Evolutionary conservation across 2,797 vertebrate genomes (phyloP), one percentile per base, ranked within the genome.

Genomic region (Heteromormyrus szaboi): DNA sequence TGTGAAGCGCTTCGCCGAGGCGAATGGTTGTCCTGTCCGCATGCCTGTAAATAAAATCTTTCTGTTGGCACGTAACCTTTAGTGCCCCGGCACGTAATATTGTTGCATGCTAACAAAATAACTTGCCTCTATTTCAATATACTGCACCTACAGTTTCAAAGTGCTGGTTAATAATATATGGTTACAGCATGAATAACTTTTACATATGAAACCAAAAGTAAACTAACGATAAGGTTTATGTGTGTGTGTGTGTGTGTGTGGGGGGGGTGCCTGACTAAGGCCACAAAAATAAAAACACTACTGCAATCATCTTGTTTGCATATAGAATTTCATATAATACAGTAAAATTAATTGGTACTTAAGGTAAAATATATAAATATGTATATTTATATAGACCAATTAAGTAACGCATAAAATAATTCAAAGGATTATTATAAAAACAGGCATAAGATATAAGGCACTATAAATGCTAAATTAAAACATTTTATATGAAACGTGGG

Each of bases 391-490:
- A 95, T 93, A 95, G 91, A 92, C 93, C 95, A 96, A 91, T 94
- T 88, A 92, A 95, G 94, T 90, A 92, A 94, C 95, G 94, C 95
- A 94, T 91, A 92, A 90, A 93, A 88, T 92, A 50, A 86, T 93
- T 92, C 92, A 95, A 95, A 96, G 94, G 93, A 96, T 94, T 91
- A 91, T 95, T 93, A 95, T 95, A 91, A 96, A 95, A 97, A 97
- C 95, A 98, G 97, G 97, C 97, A 98, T 97, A 97, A 98, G 96
- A 98, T 99, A 99, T 99, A 99, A 99, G 98, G 98, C 98, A 99
- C 98, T 99, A 97, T 99, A 99, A 98, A 99, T 99, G 98, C 96
- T 96, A 97, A 98, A 97, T 93, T 91, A 95, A 96, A 96, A 95
- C 85, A 89, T 88, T 87, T 90, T 86, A 89, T 89, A 90, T 91